A percentile compares a stretch with the other conserved stretches of the same genome.
phyloP scores from a whole-genome alignment of 2,113 vertebrate species.

The Cephalophus harveyi region DNA sequence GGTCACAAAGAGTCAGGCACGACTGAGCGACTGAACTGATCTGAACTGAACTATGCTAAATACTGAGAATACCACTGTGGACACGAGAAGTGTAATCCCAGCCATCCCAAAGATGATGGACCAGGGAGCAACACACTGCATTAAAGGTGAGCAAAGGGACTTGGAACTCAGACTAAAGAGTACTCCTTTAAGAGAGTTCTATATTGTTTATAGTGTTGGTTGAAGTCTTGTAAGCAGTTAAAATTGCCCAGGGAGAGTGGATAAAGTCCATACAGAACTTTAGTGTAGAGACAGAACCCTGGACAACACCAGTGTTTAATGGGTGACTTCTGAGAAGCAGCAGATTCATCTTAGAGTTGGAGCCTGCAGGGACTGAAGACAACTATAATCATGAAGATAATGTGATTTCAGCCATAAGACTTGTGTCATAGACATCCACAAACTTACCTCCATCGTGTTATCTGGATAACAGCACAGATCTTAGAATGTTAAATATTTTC shows the following conservation, averaged over 20 bases:
- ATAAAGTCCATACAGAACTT: not conserved
- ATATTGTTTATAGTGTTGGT: not conserved
- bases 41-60: not conserved
- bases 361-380: not conserved
- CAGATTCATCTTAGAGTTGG: not conserved
- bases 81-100: not conserved
- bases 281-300: not conserved
- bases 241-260: not conserved
- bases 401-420: not conserved
- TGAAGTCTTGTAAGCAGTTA: not conserved
- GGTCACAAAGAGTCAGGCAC: not conserved
- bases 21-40: not conserved
- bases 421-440: not conserved
- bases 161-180: not conserved
- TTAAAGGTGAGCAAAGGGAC: not conserved
- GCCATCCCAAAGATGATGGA: not conserved
- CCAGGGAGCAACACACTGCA: not conserved
- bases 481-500: not conserved
- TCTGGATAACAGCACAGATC: not conserved
- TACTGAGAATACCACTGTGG: not conserved
- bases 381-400: not conserved
- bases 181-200: not conserved
- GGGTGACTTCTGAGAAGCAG: not conserved
- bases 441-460: not conserved
- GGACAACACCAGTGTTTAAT: not conserved